Percentiles rank a stretch among this genome's conserved stretches.
Conservation (phyloP, 2,797 vertebrate species). For the Rallus crepitans region DNA sequence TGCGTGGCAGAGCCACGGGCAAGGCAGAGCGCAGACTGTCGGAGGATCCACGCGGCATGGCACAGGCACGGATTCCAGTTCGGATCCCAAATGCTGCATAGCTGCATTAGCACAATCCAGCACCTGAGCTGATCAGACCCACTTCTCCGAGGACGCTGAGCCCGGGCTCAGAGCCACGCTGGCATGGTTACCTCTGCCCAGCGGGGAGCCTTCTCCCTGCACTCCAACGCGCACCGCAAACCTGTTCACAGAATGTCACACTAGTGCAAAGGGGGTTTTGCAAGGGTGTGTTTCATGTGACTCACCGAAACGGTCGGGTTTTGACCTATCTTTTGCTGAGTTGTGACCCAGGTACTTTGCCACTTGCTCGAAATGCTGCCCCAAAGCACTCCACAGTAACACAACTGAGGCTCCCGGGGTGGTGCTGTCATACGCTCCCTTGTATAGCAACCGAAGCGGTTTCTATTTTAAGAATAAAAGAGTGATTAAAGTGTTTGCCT, state of each 20-base stretch:
- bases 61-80: neutral
- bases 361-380: neutral
- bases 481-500: constrained; percentile 37
- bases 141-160: neutral
- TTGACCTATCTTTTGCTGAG: neutral
- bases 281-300: neutral
- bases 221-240: neutral
- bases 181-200: neutral
- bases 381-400: neutral
- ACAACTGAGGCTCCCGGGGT: neutral
- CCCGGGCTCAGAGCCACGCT: neutral
- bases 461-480: constrained; percentile 44
- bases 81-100: neutral
- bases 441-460: neutral
- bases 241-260: accelerated
- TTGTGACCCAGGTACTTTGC: neutral
- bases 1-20: neutral
- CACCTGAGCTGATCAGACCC: neutral
- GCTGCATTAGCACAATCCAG: neutral
- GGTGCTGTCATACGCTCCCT: neutral
- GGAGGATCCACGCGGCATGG: neutral
- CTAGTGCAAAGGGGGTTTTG: neutral
- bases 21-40: neutral
- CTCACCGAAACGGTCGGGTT: accelerated
- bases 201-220: neutral